A percentile compares a stretch with the other conserved stretches of the same genome.
phyloP scores from a whole-genome alignment of 2,797 vertebrate species.

The Poecilia wingei region DNA sequence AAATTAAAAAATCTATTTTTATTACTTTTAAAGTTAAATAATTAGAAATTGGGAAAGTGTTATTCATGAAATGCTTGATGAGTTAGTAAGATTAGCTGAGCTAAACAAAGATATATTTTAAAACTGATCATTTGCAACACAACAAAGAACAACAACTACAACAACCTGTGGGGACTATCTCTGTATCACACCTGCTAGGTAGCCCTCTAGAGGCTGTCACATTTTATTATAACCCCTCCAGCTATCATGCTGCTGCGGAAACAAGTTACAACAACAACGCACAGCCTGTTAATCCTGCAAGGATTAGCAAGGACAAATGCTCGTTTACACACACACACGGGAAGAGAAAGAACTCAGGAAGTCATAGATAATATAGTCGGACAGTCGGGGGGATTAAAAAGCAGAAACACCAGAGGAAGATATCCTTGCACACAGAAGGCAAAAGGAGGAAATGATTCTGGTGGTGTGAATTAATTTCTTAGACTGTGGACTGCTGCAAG shows the following conservation, averaged over 20 bases:
- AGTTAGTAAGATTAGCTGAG: not conserved
- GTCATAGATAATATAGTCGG: slow-evolving; percentile 40
- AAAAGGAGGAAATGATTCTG: slow-evolving; percentile 42
- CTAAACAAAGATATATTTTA: not conserved
- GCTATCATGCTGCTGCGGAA: slow-evolving; percentile 46
- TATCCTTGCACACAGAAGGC: slow-evolving; percentile 16
- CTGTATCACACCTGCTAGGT: slow-evolving; percentile 35
- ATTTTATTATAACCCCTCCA: slow-evolving; percentile 35
- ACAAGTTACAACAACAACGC: slow-evolving; percentile 26
- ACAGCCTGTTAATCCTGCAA: slow-evolving; percentile 42
- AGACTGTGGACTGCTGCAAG: slow-evolving; percentile 4
- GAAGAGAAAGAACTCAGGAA: slow-evolving; percentile 18
- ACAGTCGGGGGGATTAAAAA: slow-evolving; percentile 10
- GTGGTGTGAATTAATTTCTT: slow-evolving; percentile 34
- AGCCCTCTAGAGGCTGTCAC: slow-evolving; percentile 30
- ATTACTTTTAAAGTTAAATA: not conserved
- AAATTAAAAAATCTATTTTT: not conserved
- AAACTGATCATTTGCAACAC: not conserved
- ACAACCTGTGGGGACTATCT: slow-evolving; percentile 18
- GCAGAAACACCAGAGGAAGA: slow-evolving; percentile 31
- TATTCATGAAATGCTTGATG: not conserved
- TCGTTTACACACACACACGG: slow-evolving; percentile 29
- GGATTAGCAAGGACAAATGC: slow-evolving; percentile 28
- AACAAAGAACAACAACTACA: slow-evolving; percentile 17
- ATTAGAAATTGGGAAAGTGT: not conserved